These are phyloP conservation scores for Drosophila fulvimacula DNA, from an alignment of 2,888 invertebrate species.

Conservation along the genomic window DNA sequence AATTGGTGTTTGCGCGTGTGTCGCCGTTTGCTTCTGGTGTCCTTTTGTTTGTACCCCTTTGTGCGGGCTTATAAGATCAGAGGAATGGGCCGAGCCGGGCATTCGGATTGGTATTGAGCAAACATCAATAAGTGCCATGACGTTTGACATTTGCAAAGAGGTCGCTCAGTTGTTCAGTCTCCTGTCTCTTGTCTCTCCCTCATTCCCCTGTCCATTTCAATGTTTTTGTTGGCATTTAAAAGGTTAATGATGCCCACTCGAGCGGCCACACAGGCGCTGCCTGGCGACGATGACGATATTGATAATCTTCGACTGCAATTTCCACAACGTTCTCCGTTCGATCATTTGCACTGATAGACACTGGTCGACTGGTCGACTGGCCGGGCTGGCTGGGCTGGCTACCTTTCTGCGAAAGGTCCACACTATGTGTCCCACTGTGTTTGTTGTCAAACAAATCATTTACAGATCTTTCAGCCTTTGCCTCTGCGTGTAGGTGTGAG, in stretches of 20 bases:
- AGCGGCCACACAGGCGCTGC: slow-evolving; percentile 66
- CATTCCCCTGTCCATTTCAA: slow-evolving; percentile 18
- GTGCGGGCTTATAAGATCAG: slow-evolving; percentile 61
- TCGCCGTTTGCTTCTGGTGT: slow-evolving; percentile 46
- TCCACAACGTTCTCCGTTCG: slow-evolving; percentile 48
- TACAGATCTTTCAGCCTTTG: slow-evolving; percentile 55
- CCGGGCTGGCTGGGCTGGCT: slow-evolving; percentile 10
- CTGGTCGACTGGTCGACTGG: slow-evolving; percentile 8
- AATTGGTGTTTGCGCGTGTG: slow-evolving; percentile 66
- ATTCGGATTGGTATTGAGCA: slow-evolving; percentile 37
- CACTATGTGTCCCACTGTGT: slow-evolving; percentile 60
- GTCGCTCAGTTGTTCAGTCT: slow-evolving; percentile 13
- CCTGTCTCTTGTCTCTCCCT: slow-evolving; percentile 1
- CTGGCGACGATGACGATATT: slow-evolving; percentile 36
- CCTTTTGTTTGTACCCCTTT: slow-evolving; percentile 60
- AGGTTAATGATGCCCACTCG: slow-evolving; percentile 76
- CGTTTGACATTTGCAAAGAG: slow-evolving; percentile 66
- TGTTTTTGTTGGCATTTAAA: slow-evolving; percentile 60
- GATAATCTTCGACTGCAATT: slow-evolving; percentile 63
- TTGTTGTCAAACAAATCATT: slow-evolving; percentile 78
- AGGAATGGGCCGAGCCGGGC: slow-evolving; percentile 33
- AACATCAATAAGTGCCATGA: slow-evolving; percentile 72
- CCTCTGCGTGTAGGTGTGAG: slow-evolving; percentile 65
- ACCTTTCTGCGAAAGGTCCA: slow-evolving; percentile 61
- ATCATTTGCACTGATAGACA: slow-evolving; percentile 63